A percentile compares a stretch with the other conserved stretches of the same genome.
These are phyloP conservation scores for Hyles euphorbiae DNA, from an alignment of 1,140 invertebrate species.

Conservation along the genomic window DNA sequence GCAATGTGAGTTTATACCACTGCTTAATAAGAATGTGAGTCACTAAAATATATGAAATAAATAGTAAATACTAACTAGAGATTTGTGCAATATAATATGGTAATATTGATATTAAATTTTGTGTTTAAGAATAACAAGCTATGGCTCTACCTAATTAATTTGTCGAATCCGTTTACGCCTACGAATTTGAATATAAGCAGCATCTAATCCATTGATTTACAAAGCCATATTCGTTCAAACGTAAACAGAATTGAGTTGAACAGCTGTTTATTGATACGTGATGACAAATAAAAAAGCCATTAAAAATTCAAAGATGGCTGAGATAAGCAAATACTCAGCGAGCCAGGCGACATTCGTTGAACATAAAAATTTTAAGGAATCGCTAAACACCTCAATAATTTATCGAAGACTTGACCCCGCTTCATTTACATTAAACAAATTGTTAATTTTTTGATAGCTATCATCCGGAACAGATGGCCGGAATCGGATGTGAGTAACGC, in stretches of 20 bases:
- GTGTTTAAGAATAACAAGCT: no score
- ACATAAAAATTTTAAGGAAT: conserved; percentile 51
- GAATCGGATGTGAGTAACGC: conserved; percentile 18
- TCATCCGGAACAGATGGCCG: conserved; percentile 70
- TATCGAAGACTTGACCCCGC: conserved; percentile 61
- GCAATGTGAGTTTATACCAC: no score
- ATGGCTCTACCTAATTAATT: no score
- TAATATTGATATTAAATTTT: no score
- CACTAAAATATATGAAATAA: no score
- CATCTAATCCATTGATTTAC: no score
- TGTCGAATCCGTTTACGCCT: no score
- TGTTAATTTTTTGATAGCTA: conserved; percentile 75
- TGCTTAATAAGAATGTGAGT: no score
- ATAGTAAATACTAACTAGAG: no score
- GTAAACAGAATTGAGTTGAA: background rate
- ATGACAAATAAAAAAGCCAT: conserved; percentile 50
- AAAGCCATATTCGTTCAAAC: no score
- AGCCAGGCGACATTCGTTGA: conserved; percentile 68
- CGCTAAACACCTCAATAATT: conserved; percentile 66
- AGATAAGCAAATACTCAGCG: conserved; percentile 58
- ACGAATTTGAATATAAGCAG: no score
- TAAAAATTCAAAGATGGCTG: conserved; percentile 54
- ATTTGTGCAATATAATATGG: no score
- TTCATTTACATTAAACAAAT: conserved; percentile 75
- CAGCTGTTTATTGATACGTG: conserved; percentile 43